Evolutionary conservation across 2,797 vertebrate species (phyloP).

Genomic region (Acipenser transmontanus): DNA sequence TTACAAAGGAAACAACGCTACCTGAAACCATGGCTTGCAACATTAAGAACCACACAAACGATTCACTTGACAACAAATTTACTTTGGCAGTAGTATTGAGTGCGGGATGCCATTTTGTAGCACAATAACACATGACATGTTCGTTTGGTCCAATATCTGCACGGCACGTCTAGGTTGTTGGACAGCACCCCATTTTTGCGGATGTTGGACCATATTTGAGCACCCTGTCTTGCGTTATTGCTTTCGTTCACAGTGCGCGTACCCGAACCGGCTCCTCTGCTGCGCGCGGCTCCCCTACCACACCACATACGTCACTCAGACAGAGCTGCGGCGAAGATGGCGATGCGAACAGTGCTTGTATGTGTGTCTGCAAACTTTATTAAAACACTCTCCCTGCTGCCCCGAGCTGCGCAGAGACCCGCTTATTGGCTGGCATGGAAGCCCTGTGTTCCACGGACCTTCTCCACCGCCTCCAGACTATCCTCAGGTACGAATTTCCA

Average conservation of each 20-base stretch:
- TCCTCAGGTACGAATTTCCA: conserved; percentile 57
- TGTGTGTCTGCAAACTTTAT: conserved; percentile 50
- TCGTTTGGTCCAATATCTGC: too few relatives aligned
- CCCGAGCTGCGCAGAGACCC: conserved; percentile 22
- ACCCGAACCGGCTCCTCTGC: background rate
- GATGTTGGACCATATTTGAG: background rate
- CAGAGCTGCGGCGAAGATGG: conserved; percentile 58
- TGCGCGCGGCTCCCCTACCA: conserved; percentile 43
- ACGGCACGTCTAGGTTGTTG: too few relatives aligned
- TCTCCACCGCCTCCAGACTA: conserved; percentile 47
- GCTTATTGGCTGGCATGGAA: conserved; percentile 36
- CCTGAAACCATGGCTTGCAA: too few relatives aligned
- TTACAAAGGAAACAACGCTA: too few relatives aligned
- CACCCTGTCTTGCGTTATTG: background rate
- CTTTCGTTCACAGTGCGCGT: background rate
- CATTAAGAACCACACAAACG: too few relatives aligned
- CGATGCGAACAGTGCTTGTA: conserved; percentile 57
- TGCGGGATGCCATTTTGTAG: too few relatives aligned
- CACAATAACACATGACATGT: too few relatives aligned
- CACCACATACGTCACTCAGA: conserved; percentile 14
- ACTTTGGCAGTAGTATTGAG: too few relatives aligned
- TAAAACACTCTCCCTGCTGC: conserved; percentile 32
- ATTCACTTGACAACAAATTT: too few relatives aligned
- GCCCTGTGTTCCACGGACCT: conserved; percentile 38
- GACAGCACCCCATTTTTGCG: too few relatives aligned